phyloP scores from a whole-genome alignment of 2,113 vertebrate species.

The Tiliqua scincoides region DNA sequence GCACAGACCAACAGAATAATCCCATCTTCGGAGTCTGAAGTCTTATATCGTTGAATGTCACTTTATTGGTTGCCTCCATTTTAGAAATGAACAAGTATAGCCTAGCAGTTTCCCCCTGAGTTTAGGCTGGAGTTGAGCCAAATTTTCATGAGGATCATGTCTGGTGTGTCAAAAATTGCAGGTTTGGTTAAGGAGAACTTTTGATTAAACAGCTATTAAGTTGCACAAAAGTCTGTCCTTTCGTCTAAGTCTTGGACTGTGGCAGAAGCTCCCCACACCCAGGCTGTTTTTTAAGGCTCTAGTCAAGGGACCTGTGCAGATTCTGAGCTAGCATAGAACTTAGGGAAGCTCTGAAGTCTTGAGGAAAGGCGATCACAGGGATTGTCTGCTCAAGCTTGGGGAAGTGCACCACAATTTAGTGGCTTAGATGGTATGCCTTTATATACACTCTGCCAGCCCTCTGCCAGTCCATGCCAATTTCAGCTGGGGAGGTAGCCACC shows the following conservation, averaged over 20 bases:
- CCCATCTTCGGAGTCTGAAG: neutral
- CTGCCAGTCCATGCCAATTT: neutral
- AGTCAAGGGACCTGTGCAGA: neutral
- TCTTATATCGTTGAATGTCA: neutral
- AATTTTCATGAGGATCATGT: neutral
- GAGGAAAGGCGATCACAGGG: neutral
- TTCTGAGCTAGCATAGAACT: neutral
- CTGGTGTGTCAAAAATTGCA: neutral
- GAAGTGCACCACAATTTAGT: neutral
- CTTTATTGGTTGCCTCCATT: neutral
- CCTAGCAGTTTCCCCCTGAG: neutral
- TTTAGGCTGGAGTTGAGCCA: neutral
- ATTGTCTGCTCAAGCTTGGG: neutral
- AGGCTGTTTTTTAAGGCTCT: neutral
- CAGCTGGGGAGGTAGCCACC: neutral
- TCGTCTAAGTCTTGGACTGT: neutral
- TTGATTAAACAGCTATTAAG: neutral
- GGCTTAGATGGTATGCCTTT: neutral
- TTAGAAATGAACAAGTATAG: neutral
- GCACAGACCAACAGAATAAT: neutral
- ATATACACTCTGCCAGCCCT: neutral
- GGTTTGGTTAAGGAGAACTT: neutral
- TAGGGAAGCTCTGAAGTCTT: neutral
- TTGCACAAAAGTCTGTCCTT: neutral
- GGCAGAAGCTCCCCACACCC: neutral